Base-by-base conservation (phyloP, 2,888 invertebrate species). In the Eumacrocentrus americanus region DNA sequence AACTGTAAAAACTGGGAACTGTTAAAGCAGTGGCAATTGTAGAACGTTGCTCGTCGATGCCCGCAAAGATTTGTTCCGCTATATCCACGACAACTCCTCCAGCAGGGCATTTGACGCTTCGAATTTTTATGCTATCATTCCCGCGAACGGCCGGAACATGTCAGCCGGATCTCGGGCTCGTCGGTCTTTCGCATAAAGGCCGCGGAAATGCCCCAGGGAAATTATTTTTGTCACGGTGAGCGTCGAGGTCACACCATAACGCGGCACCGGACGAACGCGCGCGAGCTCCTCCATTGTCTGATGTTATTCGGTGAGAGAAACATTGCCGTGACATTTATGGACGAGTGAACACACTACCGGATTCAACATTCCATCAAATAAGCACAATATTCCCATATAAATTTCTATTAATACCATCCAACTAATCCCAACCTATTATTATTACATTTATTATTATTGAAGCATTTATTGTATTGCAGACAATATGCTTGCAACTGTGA, bases 171-270 rank as follows among this genome's bases (percentile, higher is more conserved):
- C 75, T 74, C 53, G 58, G 67, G 64, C 63, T 65, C 53, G 64
- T 34, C 67, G 62, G 58, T 62, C 63, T 60, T 63, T 48, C 35
- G 58, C 53, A 79, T 77, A 72, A 76, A 80, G 75, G 70, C 74
- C 68, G 63, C 80, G 80, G 80, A 80, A 79, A 70, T 70, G 70
- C 65, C 63, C 59, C 5, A 29, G 71, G 61, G 74, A 75, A 78
- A 79, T 75, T 72, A 76, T 76, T 76, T 77, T 78, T 77, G 79
- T 74, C 69, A 75, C 70, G 72, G 72, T 72, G 73, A 74, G 70
- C 67, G 67, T 65, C 50, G 61, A 59, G 65, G 67, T 61, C 54
- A 64, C 55, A 60, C 60, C 53, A 44, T 63, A 60, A 60, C 70
- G 67, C 44, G 56, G 58, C 53, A 74, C 76, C 75, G 77, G 74